These are phyloP conservation scores for Lasiurus cinereus DNA, from an alignment of 2,113 vertebrate species.

Conservation along the genomic window DNA sequence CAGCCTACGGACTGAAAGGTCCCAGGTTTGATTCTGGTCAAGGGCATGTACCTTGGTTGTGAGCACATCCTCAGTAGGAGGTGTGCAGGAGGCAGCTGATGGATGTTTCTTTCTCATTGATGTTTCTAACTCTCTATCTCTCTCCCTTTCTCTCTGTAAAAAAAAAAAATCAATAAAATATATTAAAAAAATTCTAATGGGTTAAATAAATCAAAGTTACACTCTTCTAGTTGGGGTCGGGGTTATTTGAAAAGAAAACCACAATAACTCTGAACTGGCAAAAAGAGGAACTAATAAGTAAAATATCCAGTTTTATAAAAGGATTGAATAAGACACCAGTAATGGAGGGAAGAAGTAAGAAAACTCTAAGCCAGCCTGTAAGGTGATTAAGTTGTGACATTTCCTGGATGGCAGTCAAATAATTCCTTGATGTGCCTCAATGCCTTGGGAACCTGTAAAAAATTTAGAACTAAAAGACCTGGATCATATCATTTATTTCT, in stretches of 20 bases:
- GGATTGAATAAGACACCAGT: neutral
- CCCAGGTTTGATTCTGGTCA: too few species aligned
- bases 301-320: neutral
- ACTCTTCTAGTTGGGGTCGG: neutral
- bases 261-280: neutral
- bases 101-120: too few species aligned
- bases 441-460: neutral
- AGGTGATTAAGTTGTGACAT: neutral
- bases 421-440: neutral
- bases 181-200: neutral
- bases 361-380: neutral
- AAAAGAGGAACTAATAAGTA: neutral
- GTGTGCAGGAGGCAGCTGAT: too few species aligned
- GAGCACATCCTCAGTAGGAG: too few species aligned
- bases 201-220: neutral
- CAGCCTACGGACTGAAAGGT: too few species aligned
- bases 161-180: too few species aligned
- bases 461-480: neutral
- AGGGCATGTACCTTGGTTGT: too few species aligned
- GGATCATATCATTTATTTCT: neutral
- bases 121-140: too few species aligned
- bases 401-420: neutral
- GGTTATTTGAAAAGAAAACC: neutral
- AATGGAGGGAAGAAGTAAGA: neutral
- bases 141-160: too few species aligned